Percentiles rank a stretch among this genome's conserved stretches.
Conservation (phyloP, 2,113 vertebrate species). For the Daubentonia madagascariensis region DNA sequence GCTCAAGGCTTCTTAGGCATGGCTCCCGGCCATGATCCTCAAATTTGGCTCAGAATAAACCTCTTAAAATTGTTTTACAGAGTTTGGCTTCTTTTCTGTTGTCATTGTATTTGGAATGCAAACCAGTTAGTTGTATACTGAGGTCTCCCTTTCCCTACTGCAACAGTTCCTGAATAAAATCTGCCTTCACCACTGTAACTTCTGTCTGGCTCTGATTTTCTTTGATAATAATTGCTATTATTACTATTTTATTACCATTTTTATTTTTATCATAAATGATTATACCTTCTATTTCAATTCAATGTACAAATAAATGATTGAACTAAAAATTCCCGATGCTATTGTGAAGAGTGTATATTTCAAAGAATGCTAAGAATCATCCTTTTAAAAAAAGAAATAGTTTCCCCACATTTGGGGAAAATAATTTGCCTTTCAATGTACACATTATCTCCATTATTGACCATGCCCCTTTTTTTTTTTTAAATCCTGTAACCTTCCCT, state of each 20-base stretch:
- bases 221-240: neutral
- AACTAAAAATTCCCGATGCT: neutral
- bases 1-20: too few species aligned
- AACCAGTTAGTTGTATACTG: neutral
- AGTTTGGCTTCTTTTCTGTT: too few species aligned
- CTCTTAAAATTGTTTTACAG: too few species aligned
- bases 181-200: neutral
- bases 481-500: neutral
- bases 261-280: neutral
- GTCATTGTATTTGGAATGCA: neutral
- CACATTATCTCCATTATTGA: neutral
- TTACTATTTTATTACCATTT: neutral
- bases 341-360: neutral
- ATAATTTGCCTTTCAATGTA: neutral
- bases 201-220: neutral
- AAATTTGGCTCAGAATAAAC: too few species aligned
- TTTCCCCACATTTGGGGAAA: neutral
- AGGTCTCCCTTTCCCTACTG: neutral
- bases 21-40: too few species aligned
- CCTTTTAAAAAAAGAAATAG: neutral
- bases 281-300: slow-evolving; percentile 2
- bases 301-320: slow-evolving; percentile 21
- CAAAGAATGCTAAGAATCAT: slow-evolving; percentile 24
- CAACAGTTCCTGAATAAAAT: neutral
- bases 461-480: neutral